phyloP scores from a whole-genome alignment of 1,140 invertebrate genomes.

The Oreohelix idahoensis region DNA sequence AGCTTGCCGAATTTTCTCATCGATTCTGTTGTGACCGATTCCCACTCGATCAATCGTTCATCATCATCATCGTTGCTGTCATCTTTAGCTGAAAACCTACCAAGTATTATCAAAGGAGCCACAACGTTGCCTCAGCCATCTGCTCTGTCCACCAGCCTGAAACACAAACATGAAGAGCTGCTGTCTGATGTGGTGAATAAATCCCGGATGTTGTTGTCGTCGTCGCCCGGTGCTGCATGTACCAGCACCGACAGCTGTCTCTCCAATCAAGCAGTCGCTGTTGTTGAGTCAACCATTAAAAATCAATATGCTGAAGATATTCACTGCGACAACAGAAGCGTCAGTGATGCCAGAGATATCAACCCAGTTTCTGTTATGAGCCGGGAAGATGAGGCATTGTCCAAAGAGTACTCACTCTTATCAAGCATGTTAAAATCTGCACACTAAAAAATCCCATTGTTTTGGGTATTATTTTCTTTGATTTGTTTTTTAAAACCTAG shows the following conservation, averaged over 20 bases:
- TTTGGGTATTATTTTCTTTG: neutral
- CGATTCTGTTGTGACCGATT: constrained; percentile 5
- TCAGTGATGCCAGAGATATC: no score
- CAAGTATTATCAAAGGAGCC: constrained; percentile 11
- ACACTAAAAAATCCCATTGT: constrained; percentile 22
- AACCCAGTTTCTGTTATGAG: neutral
- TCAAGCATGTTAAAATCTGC: constrained; percentile 40
- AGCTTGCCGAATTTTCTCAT: constrained; percentile 36
- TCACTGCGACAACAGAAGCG: neutral
- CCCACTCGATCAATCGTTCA: neutral
- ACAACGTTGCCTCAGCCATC: neutral
- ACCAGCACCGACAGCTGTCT: constrained; percentile 10
- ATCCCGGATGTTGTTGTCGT: neutral
- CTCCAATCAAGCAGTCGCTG: neutral
- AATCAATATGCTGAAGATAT: neutral
- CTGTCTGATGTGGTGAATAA: neutral
- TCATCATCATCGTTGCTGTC: neutral
- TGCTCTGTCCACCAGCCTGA: neutral
- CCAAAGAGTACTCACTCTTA: constrained; percentile 34
- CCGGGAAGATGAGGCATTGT: constrained; percentile 10
- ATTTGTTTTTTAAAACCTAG: neutral
- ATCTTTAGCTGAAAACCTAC: constrained; percentile 6
- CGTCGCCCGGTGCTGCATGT: neutral
- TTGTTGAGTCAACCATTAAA: neutral
- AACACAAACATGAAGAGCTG: constrained; percentile 8